These are phyloP conservation scores for Cabera pusaria DNA, from an alignment of 2,888 invertebrate species.

Conservation along the genomic window DNA sequence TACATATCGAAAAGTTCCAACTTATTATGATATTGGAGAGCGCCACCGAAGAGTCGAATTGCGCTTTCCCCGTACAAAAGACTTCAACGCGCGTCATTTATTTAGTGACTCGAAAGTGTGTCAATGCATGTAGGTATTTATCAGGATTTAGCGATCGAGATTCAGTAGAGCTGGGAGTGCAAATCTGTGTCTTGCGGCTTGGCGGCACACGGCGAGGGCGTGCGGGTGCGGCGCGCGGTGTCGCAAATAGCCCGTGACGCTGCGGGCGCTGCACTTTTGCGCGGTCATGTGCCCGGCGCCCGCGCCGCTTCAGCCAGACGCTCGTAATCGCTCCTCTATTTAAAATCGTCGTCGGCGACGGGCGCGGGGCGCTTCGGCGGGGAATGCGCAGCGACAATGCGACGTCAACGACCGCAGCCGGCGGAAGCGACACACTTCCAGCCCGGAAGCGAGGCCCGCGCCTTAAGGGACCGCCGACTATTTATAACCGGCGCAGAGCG, in stretches of 20 bases:
- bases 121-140: slow-evolving; percentile 7
- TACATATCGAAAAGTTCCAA: slow-evolving; percentile 12
- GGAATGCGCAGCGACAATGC: slow-evolving; percentile 76
- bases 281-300: slow-evolving; percentile 75
- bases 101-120: slow-evolving; percentile 11
- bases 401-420: slow-evolving; percentile 79
- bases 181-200: slow-evolving; percentile 2
- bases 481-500: slow-evolving; percentile 66
- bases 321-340: slow-evolving; percentile 79
- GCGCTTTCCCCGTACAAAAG: slow-evolving; percentile 40
- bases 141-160: slow-evolving; percentile 6
- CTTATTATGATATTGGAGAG: slow-evolving; percentile 10
- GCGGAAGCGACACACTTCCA: slow-evolving; percentile 82
- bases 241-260: slow-evolving; percentile 81
- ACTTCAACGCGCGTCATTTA: slow-evolving; percentile 46
- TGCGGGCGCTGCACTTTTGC: slow-evolving; percentile 79
- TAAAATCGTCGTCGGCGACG: slow-evolving; percentile 76
- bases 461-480: slow-evolving; percentile 77
- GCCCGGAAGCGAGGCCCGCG: slow-evolving; percentile 80
- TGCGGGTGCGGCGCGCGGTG: slow-evolving; percentile 38
- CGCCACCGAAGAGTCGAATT: background rate
- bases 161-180: slow-evolving; percentile 5
- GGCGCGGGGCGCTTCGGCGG: slow-evolving; percentile 43
- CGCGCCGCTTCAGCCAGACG: slow-evolving; percentile 64
- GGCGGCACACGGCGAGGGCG: slow-evolving; percentile 20